A percentile compares a stretch with the other conserved stretches of the same genome.
These are phyloP conservation scores for Gisinianus flammeolus DNA, from an alignment of 2,888 invertebrate genomes.

Conservation along the genomic window DNA sequence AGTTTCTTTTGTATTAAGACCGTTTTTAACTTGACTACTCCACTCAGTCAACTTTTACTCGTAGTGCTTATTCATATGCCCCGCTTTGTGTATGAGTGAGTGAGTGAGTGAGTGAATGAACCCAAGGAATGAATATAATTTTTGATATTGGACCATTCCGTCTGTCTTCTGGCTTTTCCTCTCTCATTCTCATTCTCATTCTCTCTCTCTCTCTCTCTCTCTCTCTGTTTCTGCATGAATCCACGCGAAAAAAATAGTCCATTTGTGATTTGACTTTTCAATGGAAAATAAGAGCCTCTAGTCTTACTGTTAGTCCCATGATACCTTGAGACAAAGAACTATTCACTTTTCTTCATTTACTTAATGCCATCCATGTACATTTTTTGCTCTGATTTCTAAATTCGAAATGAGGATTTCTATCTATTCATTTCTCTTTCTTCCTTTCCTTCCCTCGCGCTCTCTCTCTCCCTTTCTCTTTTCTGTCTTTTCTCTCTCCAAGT, in stretches of 20 bases:
- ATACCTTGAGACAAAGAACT: neutral
- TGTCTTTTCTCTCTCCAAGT: too few species aligned
- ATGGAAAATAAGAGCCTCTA: neutral
- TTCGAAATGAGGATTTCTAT: neutral
- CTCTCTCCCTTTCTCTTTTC: too few species aligned
- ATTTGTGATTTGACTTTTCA: slow-evolving; percentile 4
- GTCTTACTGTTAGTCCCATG: neutral
- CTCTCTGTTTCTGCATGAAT: neutral
- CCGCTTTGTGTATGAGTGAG: neutral
- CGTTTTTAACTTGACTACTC: neutral
- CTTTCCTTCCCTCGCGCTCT: too few species aligned
- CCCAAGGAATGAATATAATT: neutral
- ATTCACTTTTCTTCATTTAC: neutral
- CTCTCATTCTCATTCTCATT: neutral
- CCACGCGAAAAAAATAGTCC: neutral
- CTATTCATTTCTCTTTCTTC: neutral
- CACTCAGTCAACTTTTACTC: too few species aligned
- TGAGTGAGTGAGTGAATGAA: too few species aligned
- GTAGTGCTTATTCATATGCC: neutral
- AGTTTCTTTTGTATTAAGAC: neutral
- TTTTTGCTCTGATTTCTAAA: neutral
- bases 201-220: neutral
- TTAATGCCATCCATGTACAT: slow-evolving; percentile 14
- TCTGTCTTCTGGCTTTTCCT: neutral
- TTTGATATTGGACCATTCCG: neutral